Conservation (phyloP, 2,113 vertebrate genomes). For the Sinocyclocheilus anophthalmus region DNA sequence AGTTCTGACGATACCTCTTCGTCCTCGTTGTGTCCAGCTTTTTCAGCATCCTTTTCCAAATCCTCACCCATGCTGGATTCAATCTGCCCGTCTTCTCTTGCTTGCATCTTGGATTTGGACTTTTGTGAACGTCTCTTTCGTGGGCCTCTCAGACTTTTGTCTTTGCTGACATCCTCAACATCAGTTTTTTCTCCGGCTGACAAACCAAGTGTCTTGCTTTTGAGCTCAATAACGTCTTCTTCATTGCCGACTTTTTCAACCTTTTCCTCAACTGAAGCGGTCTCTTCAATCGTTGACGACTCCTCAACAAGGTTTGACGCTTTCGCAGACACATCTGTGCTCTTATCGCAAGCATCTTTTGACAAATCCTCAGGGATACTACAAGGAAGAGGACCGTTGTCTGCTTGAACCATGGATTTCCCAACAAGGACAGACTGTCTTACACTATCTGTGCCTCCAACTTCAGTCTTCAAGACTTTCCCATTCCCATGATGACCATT, state of each 20-base stretch:
- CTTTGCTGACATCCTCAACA: neutral
- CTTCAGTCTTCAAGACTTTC: conserved; percentile 36
- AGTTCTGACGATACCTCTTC: conserved; percentile 84
- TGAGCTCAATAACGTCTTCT: neutral
- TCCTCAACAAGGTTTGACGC: neutral
- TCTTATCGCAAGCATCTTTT: neutral
- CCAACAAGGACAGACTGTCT: conserved; percentile 68
- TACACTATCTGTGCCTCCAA: conserved; percentile 45
- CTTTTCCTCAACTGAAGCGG: neutral
- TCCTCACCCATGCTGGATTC: neutral
- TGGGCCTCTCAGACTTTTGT: conserved; percentile 26
- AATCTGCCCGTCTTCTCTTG: conserved; percentile 22
- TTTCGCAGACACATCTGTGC: neutral
- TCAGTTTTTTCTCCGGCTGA: neutral
- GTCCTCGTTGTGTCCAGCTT: neutral
- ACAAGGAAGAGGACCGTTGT: neutral
- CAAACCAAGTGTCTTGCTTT: neutral
- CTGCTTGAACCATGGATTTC: conserved; percentile 22
- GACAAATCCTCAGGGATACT: conserved; percentile 29
- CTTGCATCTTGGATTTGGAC: conserved; percentile 39
- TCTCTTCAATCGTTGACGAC: neutral
- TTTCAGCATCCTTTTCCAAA: neutral
- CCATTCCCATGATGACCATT: conserved; percentile 60
- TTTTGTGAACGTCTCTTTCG: conserved; percentile 45
- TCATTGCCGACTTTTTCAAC: neutral